Conservation (phyloP, 2,113 vertebrate genomes). For the Rhinogobius similis region DNA sequence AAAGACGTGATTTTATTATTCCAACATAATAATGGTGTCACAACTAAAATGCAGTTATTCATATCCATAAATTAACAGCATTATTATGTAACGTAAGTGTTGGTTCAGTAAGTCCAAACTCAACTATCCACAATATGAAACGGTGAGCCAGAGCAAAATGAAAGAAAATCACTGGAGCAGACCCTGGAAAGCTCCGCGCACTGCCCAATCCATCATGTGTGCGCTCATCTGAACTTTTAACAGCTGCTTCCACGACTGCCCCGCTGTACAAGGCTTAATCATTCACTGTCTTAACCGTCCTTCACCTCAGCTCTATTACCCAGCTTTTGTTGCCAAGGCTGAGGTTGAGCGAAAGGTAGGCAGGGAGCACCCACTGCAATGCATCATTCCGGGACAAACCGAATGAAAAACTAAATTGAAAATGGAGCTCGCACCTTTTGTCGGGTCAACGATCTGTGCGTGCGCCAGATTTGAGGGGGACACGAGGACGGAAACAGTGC, state of each 20-base stretch:
- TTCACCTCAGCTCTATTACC: constrained; percentile 20
- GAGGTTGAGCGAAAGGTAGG: constrained; percentile 32
- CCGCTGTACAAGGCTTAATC: constrained; percentile 9
- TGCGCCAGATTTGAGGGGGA: constrained; percentile 1
- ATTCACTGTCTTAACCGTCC: constrained; percentile 21
- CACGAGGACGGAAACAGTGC: constrained; percentile 16
- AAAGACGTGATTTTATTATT: too few species aligned
- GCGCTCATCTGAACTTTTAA: constrained; percentile 5
- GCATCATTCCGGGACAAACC: constrained; percentile 31
- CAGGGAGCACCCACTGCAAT: constrained; percentile 29
- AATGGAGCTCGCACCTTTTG: constrained; percentile 51
- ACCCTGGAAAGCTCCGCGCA: not conserved
- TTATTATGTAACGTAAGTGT: not conserved
- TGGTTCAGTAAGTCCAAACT: not conserved
- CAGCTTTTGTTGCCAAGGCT: constrained; percentile 26
- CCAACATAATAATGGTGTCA: too few species aligned
- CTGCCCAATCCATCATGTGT: constrained; percentile 10
- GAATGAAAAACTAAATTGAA: constrained; percentile 47
- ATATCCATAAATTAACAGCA: too few species aligned
- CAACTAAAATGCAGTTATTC: too few species aligned
- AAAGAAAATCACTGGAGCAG: not conserved
- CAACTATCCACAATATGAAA: not conserved
- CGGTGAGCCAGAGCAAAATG: not conserved
- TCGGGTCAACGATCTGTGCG: constrained; percentile 39
- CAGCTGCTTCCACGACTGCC: constrained; percentile 14